Percentiles rank a stretch among this genome's conserved stretches.
These are phyloP conservation scores for Centropus unirufus DNA, from an alignment of 2,113 vertebrate genomes.

Conservation along the genomic window DNA sequence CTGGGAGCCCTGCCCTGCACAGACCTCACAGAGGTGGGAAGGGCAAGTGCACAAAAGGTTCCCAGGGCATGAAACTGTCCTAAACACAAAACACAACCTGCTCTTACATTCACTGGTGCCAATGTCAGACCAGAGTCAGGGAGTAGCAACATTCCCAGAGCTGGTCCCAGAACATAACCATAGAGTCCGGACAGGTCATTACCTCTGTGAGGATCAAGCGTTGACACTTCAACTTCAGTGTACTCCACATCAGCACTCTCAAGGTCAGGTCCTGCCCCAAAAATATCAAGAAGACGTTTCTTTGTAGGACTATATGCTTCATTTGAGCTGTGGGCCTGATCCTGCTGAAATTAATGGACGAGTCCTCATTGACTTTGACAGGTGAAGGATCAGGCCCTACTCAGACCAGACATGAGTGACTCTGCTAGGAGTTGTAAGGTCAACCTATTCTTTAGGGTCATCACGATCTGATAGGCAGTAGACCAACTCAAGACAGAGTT, in stretches of 20 bases:
- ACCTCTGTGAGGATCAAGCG: constrained; percentile 74
- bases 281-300: constrained; percentile 70
- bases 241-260: constrained; percentile 78
- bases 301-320: constrained; percentile 12
- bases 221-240: constrained; percentile 78
- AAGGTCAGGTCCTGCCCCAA: constrained; percentile 75
- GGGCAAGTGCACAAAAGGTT: not conserved
- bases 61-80: not conserved
- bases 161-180: not conserved
- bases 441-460: not conserved
- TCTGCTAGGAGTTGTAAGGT: not conserved
- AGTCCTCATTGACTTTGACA: not conserved
- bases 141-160: not conserved
- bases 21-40: not conserved
- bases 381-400: constrained; percentile 1
- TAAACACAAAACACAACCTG: not conserved
- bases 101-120: not conserved
- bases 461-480: not conserved
- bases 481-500: not conserved
- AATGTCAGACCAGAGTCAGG: not conserved
- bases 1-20: not conserved
- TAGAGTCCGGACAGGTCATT: not conserved
- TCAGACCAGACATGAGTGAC: not conserved
- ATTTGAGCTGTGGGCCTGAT: constrained; percentile 17
- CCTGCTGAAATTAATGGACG: constrained; percentile 26